Base-by-base conservation (phyloP, 2,888 invertebrate genomes). In the Myopa tessellatipennis region DNA sequence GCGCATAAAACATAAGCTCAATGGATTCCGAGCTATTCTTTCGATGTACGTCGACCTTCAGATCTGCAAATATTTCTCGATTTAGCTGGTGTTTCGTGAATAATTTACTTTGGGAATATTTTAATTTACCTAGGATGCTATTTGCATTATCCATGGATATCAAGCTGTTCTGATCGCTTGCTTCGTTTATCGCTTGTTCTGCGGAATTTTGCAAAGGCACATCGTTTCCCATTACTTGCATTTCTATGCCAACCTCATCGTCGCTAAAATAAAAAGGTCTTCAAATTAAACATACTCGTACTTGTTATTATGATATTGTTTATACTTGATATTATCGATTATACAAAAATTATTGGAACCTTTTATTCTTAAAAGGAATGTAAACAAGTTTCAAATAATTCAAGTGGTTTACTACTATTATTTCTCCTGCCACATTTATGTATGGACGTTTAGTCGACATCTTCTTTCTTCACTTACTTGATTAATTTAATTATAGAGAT, bases 11-110 rank as follows among this genome's bases (percentile, higher is more conserved):
- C 81, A 93, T 92, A 81, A 95, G 94, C 86, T 95, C 94, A 83
- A 95, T 95, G 81, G 96, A 96, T 88, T 95, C 96, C 0, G 96
- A 96, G 85, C 96, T 96, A 88, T 96, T 96, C 88, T 96, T 96
- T 78, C 96, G 92, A 90, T 97, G 97, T 76, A 97, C 96, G 90
- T 97, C 97, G 78, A 96, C 97, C 91, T 96, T 96, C 83, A 97
- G 91, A 91, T 97, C 96, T 93, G 88, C 12, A 78, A 78, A 63
- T 7, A 50, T 70, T 61, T 36, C 76, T 16, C 12, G 1, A 14
- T 55, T 55, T 16, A 55, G 3, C 16, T 55, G 45, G 6, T 10
- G 61, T 26, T 10, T 61, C 10, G 26, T 18, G 60, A 55, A 58
- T 50, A 12, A 36, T 26, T 26, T 14, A 14, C 10, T 68, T 50